Base-by-base conservation (phyloP, 2,888 invertebrate species). In the Hypsopygia costalis region DNA sequence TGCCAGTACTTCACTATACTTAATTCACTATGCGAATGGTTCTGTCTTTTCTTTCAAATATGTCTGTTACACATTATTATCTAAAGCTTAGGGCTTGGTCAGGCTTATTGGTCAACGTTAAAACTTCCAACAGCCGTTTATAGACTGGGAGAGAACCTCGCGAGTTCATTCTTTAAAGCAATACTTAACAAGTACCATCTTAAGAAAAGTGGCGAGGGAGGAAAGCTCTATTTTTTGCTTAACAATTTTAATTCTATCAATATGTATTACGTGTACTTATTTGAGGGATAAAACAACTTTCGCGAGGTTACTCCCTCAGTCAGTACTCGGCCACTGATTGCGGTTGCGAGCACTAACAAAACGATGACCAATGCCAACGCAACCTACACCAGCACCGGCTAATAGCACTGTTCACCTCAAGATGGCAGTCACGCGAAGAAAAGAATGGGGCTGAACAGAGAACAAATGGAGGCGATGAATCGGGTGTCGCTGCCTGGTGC, bases 371-470 rank as follows among this genome's bases (percentile, higher is more conserved):
- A 55, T 44, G 44, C 52, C 45, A 52, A 58, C 64, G 68, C 16
- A 16, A 16, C 16, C 58, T 67, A 40, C 66, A 63, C 51, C 43
- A 60, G 71, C 74, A 74, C 68, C 67, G 63, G 74, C 74, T 83
- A 86, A 86, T 79, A 63, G 80, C 79, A 81, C 75, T 75, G 66
- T 81, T 81, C 80, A 76, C 80, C 69, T 78, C 74, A 89, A 89
- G 89, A 89, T 89, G 89, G 89, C 89, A 88, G 89, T 83, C 87
- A 89, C 86, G 82, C 86, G 88, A 89, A 88, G 82, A 74, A 88
- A 81, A 87, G 89, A 68, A 87, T 88, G 83, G 89, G 89, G 73
- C 88, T 89, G 80, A 89, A 88, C 81, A 81, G 87, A 71, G 89
- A 89, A 70, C 86, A 89, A 72, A 85, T 89, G 83, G 89, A 89